These are phyloP conservation scores for Julus scanicus DNA, from an alignment of 2,888 invertebrate species.

Conservation along the genomic window DNA sequence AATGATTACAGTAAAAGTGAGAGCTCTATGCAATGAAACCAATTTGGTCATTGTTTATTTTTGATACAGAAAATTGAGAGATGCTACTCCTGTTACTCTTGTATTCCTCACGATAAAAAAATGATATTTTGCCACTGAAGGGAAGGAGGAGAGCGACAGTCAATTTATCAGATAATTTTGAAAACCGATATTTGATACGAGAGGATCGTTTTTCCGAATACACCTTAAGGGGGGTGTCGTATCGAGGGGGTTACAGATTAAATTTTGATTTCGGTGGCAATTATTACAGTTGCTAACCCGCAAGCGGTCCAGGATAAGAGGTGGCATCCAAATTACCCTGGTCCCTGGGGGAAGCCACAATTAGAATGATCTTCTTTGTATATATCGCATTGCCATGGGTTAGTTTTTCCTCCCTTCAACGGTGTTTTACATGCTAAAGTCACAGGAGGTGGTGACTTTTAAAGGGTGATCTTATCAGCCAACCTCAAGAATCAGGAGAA, in stretches of 20 bases:
- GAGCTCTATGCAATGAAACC: no score
- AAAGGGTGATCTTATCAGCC: background rate
- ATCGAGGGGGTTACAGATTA: background rate
- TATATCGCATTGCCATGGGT: background rate
- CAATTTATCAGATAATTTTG: background rate
- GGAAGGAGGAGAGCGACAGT: background rate
- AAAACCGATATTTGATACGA: background rate
- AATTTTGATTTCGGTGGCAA: background rate
- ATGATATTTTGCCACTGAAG: background rate
- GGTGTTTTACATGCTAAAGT: background rate
- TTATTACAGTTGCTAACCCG: background rate
- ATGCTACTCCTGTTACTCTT: no score
- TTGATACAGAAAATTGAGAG: no score
- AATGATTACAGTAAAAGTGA: no score
- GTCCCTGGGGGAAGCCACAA: background rate
- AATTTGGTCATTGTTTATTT: no score
- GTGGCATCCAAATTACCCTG: background rate
- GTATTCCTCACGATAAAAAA: background rate
- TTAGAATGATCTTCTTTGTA: conserved; percentile 1
- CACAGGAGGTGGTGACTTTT: background rate
- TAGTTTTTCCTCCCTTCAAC: background rate
- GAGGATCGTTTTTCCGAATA: background rate
- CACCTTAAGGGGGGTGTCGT: conserved; percentile 1
- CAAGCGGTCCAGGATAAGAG: background rate
- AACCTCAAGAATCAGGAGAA: background rate